These are phyloP conservation scores for Eulemur mongoz DNA, from an alignment of 2,797 vertebrate genomes.

Conservation along the genomic window DNA sequence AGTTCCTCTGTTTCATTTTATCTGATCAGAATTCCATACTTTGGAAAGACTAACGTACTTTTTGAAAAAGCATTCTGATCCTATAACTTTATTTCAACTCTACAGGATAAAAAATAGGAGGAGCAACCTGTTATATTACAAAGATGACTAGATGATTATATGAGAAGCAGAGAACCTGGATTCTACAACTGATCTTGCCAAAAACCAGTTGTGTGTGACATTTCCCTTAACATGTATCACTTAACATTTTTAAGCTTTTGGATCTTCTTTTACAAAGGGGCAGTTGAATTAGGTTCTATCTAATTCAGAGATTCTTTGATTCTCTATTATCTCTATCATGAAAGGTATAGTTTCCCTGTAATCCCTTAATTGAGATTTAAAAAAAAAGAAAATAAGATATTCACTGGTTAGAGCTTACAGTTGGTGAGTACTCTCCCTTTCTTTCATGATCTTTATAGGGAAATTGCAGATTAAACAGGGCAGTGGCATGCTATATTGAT, in stretches of 20 bases:
- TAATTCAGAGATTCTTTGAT: not conserved
- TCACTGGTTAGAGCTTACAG: not conserved
- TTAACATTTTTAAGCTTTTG: not conserved
- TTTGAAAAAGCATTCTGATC: not conserved
- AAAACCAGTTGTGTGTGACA: not conserved
- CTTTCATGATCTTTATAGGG: not conserved
- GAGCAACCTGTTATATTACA: not conserved
- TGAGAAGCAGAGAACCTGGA: conserved; percentile 3
- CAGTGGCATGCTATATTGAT: not conserved
- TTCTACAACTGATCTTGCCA: not conserved
- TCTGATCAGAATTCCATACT: conserved; percentile 22
- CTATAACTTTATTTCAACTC: not conserved
- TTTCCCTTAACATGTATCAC: conserved; percentile 7
- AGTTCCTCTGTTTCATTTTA: conserved; percentile 36
- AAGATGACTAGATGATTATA: not conserved
- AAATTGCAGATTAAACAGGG: not conserved
- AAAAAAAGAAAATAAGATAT: not conserved
- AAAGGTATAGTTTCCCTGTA: not conserved
- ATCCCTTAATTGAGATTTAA: not conserved
- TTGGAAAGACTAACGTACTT: not conserved
- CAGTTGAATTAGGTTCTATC: not conserved
- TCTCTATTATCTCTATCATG: conserved; percentile 2
- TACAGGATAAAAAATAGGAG: not conserved
- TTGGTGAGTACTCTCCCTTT: not conserved
- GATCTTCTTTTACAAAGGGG: not conserved